A percentile compares a stretch with the other conserved stretches of the same genome.
Conservation (phyloP, 2,797 vertebrate species). For the Tapirus indicus region DNA sequence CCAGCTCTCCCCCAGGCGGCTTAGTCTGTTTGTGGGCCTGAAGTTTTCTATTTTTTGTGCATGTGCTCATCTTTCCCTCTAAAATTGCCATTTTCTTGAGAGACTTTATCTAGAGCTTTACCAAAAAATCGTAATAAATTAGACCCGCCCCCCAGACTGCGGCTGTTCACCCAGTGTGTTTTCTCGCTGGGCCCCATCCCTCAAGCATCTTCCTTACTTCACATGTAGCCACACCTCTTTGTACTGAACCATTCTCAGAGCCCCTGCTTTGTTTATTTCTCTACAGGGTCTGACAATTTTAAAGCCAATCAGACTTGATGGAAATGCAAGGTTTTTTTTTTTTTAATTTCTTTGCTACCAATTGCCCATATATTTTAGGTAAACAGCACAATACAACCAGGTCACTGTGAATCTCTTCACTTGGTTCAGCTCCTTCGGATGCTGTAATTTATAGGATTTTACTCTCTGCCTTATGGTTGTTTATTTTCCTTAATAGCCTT, state of each 20-base stretch:
- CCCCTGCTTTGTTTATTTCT: neutral
- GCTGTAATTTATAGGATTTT: constrained; percentile 23
- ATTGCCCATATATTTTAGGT: neutral
- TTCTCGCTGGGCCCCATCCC: neutral
- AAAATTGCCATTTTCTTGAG: neutral
- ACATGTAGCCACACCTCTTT: neutral
- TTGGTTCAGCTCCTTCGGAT: neutral
- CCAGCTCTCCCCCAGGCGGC: neutral
- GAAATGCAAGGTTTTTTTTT: neutral
- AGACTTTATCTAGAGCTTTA: neutral
- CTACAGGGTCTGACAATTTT: neutral
- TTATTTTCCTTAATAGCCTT: constrained; percentile 61
- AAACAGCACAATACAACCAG: neutral
- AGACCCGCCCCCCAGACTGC: neutral
- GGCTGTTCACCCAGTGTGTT: neutral
- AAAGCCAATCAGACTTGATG: neutral
- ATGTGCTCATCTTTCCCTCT: neutral
- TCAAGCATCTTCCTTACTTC: neutral
- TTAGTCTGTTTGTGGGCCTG: neutral
- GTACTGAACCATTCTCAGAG: neutral
- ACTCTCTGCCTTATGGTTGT: neutral
- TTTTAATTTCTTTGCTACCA: neutral
- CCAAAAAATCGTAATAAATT: neutral
- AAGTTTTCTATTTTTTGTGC: neutral
- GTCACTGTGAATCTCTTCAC: neutral